A percentile compares a stretch with the other conserved stretches of the same genome.
These are phyloP conservation scores for Drosophila planitibia DNA, from an alignment of 2,888 invertebrate species.

Conservation along the genomic window DNA sequence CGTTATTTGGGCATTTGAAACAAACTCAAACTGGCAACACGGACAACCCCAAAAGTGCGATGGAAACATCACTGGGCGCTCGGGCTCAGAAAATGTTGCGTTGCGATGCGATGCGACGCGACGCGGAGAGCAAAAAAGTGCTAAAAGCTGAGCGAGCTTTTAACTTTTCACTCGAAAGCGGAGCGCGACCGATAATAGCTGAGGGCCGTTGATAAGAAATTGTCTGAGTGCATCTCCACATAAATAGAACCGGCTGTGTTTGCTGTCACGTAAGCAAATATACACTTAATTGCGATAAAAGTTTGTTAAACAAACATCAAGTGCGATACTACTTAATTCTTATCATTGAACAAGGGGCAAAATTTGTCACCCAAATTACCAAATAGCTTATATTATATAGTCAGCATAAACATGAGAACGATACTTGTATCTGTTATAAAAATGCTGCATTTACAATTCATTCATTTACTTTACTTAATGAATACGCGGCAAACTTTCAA, in stretches of 20 bases:
- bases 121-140: slow-evolving; percentile 11
- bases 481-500: slow-evolving; percentile 21
- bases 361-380: slow-evolving; percentile 16
- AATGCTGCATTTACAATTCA: slow-evolving; percentile 45
- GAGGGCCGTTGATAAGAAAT: slow-evolving; percentile 55
- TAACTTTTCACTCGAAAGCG: slow-evolving; percentile 41
- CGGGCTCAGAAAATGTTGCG: slow-evolving; percentile 32
- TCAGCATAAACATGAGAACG: slow-evolving; percentile 35
- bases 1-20: slow-evolving; percentile 69
- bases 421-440: slow-evolving; percentile 15
- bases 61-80: slow-evolving; percentile 45
- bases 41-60: slow-evolving; percentile 67
- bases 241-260: slow-evolving; percentile 16
- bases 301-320: slow-evolving; percentile 16
- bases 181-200: slow-evolving; percentile 65
- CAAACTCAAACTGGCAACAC: slow-evolving; percentile 58
- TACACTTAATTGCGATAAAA: slow-evolving; percentile 37
- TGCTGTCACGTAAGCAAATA: slow-evolving; percentile 13
- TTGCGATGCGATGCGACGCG: background rate
- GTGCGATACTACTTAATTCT: slow-evolving; percentile 6
- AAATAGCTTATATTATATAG: slow-evolving; percentile 12
- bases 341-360: slow-evolving; percentile 14
- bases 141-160: slow-evolving; percentile 65
- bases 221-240: slow-evolving; percentile 12
- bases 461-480: slow-evolving; percentile 57